phyloP scores from a whole-genome alignment of 2,888 invertebrate genomes.

The Patella ulyssiponensis region DNA sequence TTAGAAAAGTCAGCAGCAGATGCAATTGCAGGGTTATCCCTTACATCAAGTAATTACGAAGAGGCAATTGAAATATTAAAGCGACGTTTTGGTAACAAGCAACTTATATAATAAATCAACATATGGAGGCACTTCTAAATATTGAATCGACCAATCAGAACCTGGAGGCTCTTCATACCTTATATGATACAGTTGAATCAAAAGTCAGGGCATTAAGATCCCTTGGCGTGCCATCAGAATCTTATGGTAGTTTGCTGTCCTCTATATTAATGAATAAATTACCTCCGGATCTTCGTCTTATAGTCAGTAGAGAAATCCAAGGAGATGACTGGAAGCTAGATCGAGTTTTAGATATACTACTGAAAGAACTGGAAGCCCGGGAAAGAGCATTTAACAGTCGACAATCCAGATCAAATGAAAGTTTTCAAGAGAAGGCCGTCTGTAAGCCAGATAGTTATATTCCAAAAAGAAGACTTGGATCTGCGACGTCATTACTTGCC shows the following conservation, averaged over 20 bases:
- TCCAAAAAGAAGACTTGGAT: no score
- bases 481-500: no score
- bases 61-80: neutral
- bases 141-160: neutral
- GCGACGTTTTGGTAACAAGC: neutral
- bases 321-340: slow-evolving; percentile 1
- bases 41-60: slow-evolving; percentile 1
- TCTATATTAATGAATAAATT: slow-evolving; percentile 4
- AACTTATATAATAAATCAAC: neutral
- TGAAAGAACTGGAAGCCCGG: neutral
- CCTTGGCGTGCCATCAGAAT: no score
- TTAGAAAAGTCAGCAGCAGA: neutral
- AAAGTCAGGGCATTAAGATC: neutral
- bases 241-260: no score
- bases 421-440: no score
- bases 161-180: neutral
- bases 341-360: neutral
- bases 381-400: neutral
- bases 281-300: neutral
- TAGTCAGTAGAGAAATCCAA: neutral
- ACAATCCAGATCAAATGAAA: no score
- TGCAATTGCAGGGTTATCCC: neutral
- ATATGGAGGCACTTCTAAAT: neutral
- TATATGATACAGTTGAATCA: slow-evolving; percentile 1
- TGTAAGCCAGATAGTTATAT: no score